Evolutionary conservation across 2,113 vertebrate genomes (phyloP), one percentile per base, ranked within the genome.

Genomic region (Phrynosoma blainvillii): DNA sequence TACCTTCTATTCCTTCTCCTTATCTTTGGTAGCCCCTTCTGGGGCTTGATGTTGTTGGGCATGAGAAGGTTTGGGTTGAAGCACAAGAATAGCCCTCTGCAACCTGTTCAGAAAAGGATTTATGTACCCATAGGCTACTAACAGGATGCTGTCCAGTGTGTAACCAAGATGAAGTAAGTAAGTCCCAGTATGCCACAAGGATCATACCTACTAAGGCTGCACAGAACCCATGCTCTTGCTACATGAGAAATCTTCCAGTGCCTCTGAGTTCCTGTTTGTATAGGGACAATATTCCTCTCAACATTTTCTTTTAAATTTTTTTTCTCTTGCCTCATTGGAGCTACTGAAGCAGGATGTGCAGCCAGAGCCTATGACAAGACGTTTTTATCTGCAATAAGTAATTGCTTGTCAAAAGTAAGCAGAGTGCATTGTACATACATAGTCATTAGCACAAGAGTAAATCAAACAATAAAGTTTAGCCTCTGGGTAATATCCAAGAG

Each of bases 401-500:
- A 12, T 66, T 79, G 18, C 65, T 62, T 70, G 21, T 66, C 68
- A 75, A 76, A 78, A 77, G 30, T 68, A 52, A 65, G 25, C 62
- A 23, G 36, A 68, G 30, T 68, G 42, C 11, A 6, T 68, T 79
- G 13, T 70, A 52, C 42, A 23, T 68, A 79, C 40, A 14, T 68
- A 68, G 18, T 59, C 59, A 66, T 78, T 85, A 78, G 40, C 74
- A 27, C 16, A 59, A 20, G 25, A 66, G 36, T 77, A 66, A 84
- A 76, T 85, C 73, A 76, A 85, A 75, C 32, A 42, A 77, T 85
- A 47, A 23, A 14, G 11, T 47, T 78, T 78, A 20, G 66, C 30
- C n/a, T 68, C 84, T 86, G 75, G 40, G 76, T 78, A 66, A 79
- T 68, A 66, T 78, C 84, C 75, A 86, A 86, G 62, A 68, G 20